Evolutionary conservation across 1,140 invertebrate species (phyloP).

Genomic region (Sinonovacula constricta): DNA sequence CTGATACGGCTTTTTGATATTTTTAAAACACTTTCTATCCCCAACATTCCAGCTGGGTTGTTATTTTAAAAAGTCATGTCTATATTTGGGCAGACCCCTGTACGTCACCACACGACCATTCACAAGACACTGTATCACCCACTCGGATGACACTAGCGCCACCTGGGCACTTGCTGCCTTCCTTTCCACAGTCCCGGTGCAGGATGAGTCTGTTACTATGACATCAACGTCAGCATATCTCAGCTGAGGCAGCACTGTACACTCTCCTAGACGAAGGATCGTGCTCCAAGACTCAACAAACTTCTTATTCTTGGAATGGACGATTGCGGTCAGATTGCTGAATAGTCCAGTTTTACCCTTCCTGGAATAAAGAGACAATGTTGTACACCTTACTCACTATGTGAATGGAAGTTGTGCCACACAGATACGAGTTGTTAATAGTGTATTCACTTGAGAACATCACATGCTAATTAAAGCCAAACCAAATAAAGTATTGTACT

Average conservation of each 20-base stretch:
- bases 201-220: slow-evolving; percentile 67
- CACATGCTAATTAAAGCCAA: not conserved
- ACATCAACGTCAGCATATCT: slow-evolving; percentile 55
- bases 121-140: slow-evolving; percentile 78
- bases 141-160: slow-evolving; percentile 77
- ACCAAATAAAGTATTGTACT: not conserved
- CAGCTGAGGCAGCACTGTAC: slow-evolving; percentile 31
- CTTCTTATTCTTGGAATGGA: slow-evolving; percentile 62
- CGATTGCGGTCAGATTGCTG: slow-evolving; percentile 63
- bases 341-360: slow-evolving; percentile 51
- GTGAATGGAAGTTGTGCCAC: not conserved
- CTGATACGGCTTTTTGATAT: no score
- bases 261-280: slow-evolving; percentile 45
- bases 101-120: slow-evolving; percentile 68
- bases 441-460: not conserved
- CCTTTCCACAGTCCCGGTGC: slow-evolving; percentile 59
- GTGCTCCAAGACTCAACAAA: slow-evolving; percentile 73
- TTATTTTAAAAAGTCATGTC: slow-evolving; percentile 64
- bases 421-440: no score
- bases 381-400: not conserved
- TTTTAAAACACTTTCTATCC: no score
- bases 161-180: slow-evolving; percentile 64
- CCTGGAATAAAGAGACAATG: slow-evolving; percentile 32
- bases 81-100: slow-evolving; percentile 70
- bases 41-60: no score